A percentile compares a stretch with the other conserved stretches of the same genome.
These are phyloP conservation scores for Periophthalmus modestus DNA, from an alignment of 2,113 vertebrate genomes.

Conservation along the genomic window DNA sequence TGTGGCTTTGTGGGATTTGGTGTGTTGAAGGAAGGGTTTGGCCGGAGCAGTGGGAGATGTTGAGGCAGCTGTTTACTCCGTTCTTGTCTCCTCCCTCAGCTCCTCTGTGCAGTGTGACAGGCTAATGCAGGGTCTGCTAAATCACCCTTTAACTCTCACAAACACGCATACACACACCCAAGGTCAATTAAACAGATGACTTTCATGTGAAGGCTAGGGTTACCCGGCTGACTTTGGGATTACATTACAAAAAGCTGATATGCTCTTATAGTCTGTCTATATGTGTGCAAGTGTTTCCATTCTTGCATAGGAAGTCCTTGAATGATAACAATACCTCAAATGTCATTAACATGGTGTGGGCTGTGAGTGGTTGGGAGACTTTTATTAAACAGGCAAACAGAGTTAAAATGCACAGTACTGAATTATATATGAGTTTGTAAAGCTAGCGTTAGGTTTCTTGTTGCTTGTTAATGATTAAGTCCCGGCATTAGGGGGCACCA, in stretches of 20 bases:
- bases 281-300: not conserved
- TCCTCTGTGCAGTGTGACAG: constrained; percentile 43
- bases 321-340: constrained; percentile 1
- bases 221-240: constrained; percentile 48
- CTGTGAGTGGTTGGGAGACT: not conserved
- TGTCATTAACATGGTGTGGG: not conserved
- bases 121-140: constrained; percentile 65
- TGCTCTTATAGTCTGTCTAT: constrained; percentile 8
- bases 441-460: constrained; percentile 60
- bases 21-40: constrained; percentile 49
- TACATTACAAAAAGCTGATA: constrained; percentile 37
- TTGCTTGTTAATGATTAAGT: constrained; percentile 71
- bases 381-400: constrained; percentile 38
- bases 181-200: constrained; percentile 71
- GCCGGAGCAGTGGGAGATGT: constrained; percentile 24
- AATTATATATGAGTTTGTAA: constrained; percentile 74
- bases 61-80: constrained; percentile 57
- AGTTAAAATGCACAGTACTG: constrained; percentile 53
- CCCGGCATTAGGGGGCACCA: constrained; percentile 11
- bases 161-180: constrained; percentile 52
- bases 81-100: constrained; percentile 22
- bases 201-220: constrained; percentile 61
- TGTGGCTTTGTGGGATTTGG: constrained; percentile 51
- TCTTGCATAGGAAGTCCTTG: not conserved
- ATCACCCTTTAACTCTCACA: constrained; percentile 58